Evolutionary conservation across 2,113 vertebrate genomes (phyloP), one percentile per base, ranked within the genome.

Genomic region (Leptodactylus fuscus): DNA sequence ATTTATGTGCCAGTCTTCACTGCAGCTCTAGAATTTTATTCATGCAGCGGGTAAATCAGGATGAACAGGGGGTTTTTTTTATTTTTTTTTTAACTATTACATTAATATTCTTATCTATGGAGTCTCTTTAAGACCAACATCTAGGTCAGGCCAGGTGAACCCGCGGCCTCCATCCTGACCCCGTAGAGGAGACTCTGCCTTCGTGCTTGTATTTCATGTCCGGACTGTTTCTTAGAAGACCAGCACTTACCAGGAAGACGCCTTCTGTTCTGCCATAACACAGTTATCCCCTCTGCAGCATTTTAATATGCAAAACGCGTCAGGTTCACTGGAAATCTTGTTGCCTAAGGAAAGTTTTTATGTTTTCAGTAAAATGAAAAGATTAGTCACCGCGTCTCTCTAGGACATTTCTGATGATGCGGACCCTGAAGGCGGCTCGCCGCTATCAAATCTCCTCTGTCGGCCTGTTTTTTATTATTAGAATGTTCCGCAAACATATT

Each of bases 261-360:
- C 58, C 8, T 20, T 49, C 58, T 41, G n/a, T 12, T 58, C 51
- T 22, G 0, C 46, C 2, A 76, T 22, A 32, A 71, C 32, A 11
- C 32, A 49, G 22, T 0, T 32, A 4, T 22, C 27, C 2, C 69
- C n/a, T 20, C 69, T 24, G 38, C 34, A 41, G 34, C 11, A 55
- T 80, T 7, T 81, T 81, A 67, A 67, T 81, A 81, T 44, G 60
- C 79, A 65, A 46, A 81, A 46, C 79, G 65, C 60, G 41, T 46
- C 24, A 41, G 22, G 4, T 44, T 48, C 29, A 69, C 79, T 48
- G 38, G 60, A 41, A 67, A 44, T 62, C 41, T 20, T 3, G 24
- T 11, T 27, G 79, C 58, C 79, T 67, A 27, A 69, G 60, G 79
- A 67, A 49, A 44, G 79, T 13, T 62, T 80, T 81, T 65, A 67